These are phyloP conservation scores for Fragum sueziense DNA, from an alignment of 2,888 invertebrate genomes.

Conservation along the genomic window DNA sequence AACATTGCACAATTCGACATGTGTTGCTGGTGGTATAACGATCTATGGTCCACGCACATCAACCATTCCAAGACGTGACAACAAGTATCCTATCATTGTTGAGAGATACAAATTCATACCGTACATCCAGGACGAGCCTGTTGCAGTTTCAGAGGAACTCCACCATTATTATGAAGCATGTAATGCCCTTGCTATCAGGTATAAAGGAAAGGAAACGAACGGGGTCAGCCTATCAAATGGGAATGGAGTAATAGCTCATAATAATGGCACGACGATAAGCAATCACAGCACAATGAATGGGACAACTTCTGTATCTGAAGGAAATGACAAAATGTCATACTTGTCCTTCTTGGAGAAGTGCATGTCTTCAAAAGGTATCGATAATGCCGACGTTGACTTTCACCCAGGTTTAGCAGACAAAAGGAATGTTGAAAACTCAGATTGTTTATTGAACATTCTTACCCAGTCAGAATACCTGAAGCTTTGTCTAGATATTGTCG, in stretches of 20 bases:
- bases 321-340: too few relatives aligned
- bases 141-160: slow-evolving; percentile 30
- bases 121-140: slow-evolving; percentile 82
- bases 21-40: slow-evolving; percentile 91
- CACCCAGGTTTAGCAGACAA: too few relatives aligned
- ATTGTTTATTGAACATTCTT: slow-evolving; percentile 39
- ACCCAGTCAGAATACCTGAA: slow-evolving; percentile 69
- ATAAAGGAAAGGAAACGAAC: not conserved
- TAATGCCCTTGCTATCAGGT: slow-evolving; percentile 2
- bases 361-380: slow-evolving; percentile 14
- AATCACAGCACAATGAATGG: not conserved
- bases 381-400: not conserved
- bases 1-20: slow-evolving; percentile 31
- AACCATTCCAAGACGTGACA: slow-evolving; percentile 90
- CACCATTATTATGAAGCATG: slow-evolving; percentile 56
- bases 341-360: slow-evolving; percentile 38
- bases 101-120: slow-evolving; percentile 93
- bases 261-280: not conserved
- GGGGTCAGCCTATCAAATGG: not conserved
- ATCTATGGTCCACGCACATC: slow-evolving; percentile 94
- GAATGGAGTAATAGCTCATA: too few relatives aligned
- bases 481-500: slow-evolving; percentile 85
- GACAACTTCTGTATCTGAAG: too few relatives aligned
- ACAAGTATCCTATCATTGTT: slow-evolving; percentile 88
- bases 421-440: not conserved